These are phyloP conservation scores for Lasioglossum leucozonium DNA, from an alignment of 2,888 invertebrate genomes.

Conservation along the genomic window DNA sequence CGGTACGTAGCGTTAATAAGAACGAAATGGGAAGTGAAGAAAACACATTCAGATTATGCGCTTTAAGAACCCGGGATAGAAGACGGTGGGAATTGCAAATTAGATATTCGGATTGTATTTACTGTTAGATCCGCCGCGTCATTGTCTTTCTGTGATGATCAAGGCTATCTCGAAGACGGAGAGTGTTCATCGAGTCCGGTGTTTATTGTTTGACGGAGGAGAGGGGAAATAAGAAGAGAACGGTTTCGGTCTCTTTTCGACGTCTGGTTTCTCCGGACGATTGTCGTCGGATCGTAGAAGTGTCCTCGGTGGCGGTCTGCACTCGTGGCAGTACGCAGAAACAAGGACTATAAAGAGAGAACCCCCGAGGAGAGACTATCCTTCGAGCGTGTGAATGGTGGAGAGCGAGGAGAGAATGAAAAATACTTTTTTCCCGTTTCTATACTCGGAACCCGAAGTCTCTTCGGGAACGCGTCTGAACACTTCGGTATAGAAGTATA, in stretches of 20 bases:
- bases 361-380: conserved; percentile 29
- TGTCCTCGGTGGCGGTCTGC: neutral
- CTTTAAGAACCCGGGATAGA: conserved; percentile 1
- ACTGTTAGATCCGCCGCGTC: conserved; percentile 1
- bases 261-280: neutral
- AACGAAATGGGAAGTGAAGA: neutral
- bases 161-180: neutral
- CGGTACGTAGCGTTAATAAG: neutral
- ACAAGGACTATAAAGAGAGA: neutral
- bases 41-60: conserved; percentile 16
- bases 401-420: conserved; percentile 23
- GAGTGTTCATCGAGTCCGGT: neutral
- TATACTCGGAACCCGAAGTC: conserved; percentile 21
- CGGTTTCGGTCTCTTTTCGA: neutral
- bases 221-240: neutral
- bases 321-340: neutral
- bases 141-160: neutral
- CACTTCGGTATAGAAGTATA: conserved; percentile 30
- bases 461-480: conserved; percentile 31
- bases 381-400: conserved; percentile 34
- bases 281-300: neutral
- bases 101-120: neutral
- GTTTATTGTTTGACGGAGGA: conserved; percentile 4
- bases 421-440: conserved; percentile 28
- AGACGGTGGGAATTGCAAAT: neutral